A percentile compares a stretch with the other conserved stretches of the same genome.
Evolutionary conservation across 2,113 vertebrate species (phyloP).

Genomic region (Stegastes partitus): DNA sequence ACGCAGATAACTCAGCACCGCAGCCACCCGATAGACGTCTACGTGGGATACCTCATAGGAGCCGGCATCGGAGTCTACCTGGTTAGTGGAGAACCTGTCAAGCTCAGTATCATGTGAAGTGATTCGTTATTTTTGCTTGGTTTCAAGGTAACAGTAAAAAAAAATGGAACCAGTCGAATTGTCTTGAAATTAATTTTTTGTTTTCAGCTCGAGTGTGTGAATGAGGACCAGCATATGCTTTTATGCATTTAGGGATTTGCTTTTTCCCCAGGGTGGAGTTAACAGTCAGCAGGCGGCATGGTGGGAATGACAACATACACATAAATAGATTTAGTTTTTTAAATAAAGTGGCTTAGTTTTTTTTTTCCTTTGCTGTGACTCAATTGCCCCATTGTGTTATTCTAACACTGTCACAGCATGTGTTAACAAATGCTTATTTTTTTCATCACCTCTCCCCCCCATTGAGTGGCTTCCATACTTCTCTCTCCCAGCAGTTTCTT

Average conservation of each 20-base stretch:
- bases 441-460: conserved; percentile 55
- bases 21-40: conserved; percentile 94
- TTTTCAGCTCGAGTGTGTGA: conserved; percentile 4
- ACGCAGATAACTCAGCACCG: conserved; percentile 98
- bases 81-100: conserved; percentile 83
- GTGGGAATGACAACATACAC: conserved; percentile 32
- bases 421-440: conserved; percentile 56
- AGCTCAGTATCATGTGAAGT: neutral
- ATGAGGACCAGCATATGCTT: conserved; percentile 37
- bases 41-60: conserved; percentile 95
- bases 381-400: conserved; percentile 53
- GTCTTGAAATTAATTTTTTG: neutral
- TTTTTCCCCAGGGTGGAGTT: conserved; percentile 30
- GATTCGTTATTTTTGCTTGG: neutral
- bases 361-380: conserved; percentile 37
- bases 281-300: conserved; percentile 6
- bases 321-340: conserved; percentile 36
- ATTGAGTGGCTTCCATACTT: conserved; percentile 58
- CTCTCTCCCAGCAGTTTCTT: conserved; percentile 36
- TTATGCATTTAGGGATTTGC: conserved; percentile 29
- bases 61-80: conserved; percentile 94
- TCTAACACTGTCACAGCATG: conserved; percentile 54
- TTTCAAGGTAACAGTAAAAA: neutral
- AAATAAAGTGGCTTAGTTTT: conserved; percentile 1
- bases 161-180: neutral